Evolutionary conservation across 2,113 vertebrate species (phyloP).

Genomic region (Galemys pyrenaicus): DNA sequence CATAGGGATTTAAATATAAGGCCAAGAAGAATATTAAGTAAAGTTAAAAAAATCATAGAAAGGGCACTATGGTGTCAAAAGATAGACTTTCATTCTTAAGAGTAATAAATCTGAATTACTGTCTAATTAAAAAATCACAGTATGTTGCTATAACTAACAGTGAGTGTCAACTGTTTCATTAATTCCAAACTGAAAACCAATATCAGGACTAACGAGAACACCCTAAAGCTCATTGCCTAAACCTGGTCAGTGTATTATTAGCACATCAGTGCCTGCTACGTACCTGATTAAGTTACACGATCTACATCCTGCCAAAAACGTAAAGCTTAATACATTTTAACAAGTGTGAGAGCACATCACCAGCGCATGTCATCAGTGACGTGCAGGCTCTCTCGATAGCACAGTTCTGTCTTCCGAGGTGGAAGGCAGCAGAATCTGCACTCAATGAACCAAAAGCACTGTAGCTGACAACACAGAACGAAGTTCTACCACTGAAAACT

Average conservation of each 20-base stretch:
- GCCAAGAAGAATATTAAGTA: conserved; percentile 87
- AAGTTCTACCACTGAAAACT: conserved; percentile 79
- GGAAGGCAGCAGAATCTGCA: conserved; percentile 88
- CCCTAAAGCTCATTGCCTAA: conserved; percentile 83
- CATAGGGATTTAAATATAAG: conserved; percentile 92
- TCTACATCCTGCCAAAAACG: conserved; percentile 85
- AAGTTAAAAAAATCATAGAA: conserved; percentile 81
- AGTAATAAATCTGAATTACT: conserved; percentile 80
- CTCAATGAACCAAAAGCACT: conserved; percentile 81
- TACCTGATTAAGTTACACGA: conserved; percentile 87
- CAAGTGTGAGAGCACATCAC: conserved; percentile 78
- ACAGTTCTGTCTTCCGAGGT: conserved; percentile 81
- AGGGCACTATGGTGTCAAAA: conserved; percentile 88
- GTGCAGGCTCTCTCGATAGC: conserved; percentile 74
- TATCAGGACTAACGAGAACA: conserved; percentile 82
- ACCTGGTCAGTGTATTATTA: conserved; percentile 86
- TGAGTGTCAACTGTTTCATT: conserved; percentile 84
- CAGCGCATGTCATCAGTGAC: conserved; percentile 75
- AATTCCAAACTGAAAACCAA: conserved; percentile 84
- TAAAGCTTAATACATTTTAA: conserved; percentile 83
- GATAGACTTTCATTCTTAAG: conserved; percentile 80
- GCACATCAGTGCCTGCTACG: conserved; percentile 86
- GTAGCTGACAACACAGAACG: conserved; percentile 82
- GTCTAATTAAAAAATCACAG: conserved; percentile 89
- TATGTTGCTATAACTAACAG: conserved; percentile 88